phyloP scores from a whole-genome alignment of 2,888 invertebrate genomes.

The Idaea aversata region DNA sequence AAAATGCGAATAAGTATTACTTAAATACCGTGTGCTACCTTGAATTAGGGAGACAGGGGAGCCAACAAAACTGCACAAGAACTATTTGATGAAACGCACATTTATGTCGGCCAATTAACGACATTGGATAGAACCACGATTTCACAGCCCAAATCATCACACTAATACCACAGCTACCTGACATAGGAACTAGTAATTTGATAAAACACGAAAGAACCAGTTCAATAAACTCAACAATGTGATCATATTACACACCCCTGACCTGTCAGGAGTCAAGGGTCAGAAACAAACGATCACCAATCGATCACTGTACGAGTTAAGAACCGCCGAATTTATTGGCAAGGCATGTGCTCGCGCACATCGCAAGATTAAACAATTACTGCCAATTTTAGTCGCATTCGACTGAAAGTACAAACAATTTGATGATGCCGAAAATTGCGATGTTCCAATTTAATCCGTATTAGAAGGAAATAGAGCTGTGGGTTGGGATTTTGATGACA shows the following conservation, averaged over 20 bases:
- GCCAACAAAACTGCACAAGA: too few species aligned
- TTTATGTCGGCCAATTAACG: too few species aligned
- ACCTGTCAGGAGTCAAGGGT: conserved; percentile 20
- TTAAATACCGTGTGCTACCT: too few species aligned
- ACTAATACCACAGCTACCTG: conserved; percentile 1
- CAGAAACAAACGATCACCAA: conserved; percentile 30
- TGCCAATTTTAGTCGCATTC: conserved; percentile 56
- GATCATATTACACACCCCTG: conserved; percentile 16
- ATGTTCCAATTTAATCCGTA: conserved; percentile 24
- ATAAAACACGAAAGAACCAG: neutral
- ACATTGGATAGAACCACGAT: too few species aligned
- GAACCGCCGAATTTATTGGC: conserved; percentile 17
- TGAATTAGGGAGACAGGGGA: too few species aligned
- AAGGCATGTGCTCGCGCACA: conserved; percentile 31
- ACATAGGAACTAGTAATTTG: too few species aligned
- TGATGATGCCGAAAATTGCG: neutral
- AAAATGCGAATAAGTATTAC: too few species aligned
- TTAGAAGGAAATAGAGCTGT: neutral
- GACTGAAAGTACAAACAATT: conserved; percentile 33
- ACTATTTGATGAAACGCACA: too few species aligned
- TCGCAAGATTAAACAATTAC: conserved; percentile 68
- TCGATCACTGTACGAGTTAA: conserved; percentile 29
- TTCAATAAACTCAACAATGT: neutral
- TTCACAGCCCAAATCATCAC: conserved; percentile 1
- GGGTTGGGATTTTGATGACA: conserved; percentile 11